Base-by-base conservation (phyloP, 2,888 invertebrate genomes). In the Sesia apiformis region DNA sequence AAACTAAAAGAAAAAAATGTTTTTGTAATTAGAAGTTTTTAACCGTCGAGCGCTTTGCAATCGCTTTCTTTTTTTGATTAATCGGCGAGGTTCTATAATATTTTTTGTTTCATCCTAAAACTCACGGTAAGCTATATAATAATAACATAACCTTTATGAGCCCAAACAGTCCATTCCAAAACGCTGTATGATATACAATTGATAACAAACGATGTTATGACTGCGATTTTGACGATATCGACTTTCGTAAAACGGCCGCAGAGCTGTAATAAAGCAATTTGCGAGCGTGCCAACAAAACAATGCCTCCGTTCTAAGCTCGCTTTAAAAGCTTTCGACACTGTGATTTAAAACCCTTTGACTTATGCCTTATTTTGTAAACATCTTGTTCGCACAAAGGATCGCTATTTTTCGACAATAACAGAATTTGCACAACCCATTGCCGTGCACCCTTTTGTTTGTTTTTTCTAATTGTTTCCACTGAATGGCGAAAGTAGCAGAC, bases 291-390 rank as follows among this genome's bases (percentile, higher is more conserved):
- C 78, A 82, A 78, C 84, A 87, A 83, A 87, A 89, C 89, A 89
- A 89, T 84, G 77, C 62, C 68, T 71, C 76, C 72, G 72, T 87
- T 87, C 84, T 86, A 82, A 87, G 84, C 78, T 80, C 84, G 81
- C 84, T 88, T 88, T 82, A 81, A 86, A 85, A 86, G 83, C 87
- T 89, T 85, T 88, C 86, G 81, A 86, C 88, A 74, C 81, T 74
- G 76, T 85, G 87, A 88, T 89, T 89, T 87, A 88, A 88, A 86
- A 81, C 87, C 86, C 87, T 89, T 88, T 88, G 86, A 85, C 79
- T 79, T 76, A 78, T 72, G 76, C 76, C 74, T 84, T 86, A 8
- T 85, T 87, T 88, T 85, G 88, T 87, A 89, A 88, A 88, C 87
- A 88, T 74, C 70, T 72, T 69, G 67, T 70, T 63, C 71, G 74